Evolutionary conservation across 2,888 invertebrate genomes (phyloP).

Genomic region (Lithophane socia): DNA sequence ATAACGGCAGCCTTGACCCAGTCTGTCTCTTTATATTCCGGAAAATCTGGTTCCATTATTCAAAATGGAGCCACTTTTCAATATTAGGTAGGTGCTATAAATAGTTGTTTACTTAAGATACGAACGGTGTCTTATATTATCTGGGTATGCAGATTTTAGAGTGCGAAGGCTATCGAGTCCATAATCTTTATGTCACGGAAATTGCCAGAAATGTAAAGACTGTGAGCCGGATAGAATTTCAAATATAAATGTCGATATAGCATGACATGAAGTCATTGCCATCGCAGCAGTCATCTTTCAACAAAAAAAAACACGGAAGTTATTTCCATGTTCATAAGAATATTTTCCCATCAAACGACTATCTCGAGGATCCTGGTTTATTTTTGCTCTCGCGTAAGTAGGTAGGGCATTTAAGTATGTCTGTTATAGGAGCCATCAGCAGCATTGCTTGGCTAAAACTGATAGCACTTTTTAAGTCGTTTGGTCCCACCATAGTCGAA

Average conservation of each 20-base stretch:
- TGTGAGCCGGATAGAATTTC: conserved; percentile 35
- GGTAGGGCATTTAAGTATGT: conserved; percentile 5
- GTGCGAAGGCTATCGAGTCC: conserved; percentile 60
- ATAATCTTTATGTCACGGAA: conserved; percentile 56
- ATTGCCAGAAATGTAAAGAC: conserved; percentile 47
- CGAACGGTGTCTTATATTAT: conserved; percentile 49
- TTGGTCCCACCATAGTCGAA: conserved; percentile 4
- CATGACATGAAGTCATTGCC: conserved; percentile 21
- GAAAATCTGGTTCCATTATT: conserved; percentile 63
- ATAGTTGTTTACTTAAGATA: conserved; percentile 58
- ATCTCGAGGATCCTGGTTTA: not conserved
- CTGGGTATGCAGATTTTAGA: conserved; percentile 54
- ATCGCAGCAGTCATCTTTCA: not conserved
- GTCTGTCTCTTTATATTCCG: conserved; percentile 47
- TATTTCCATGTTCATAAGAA: conserved; percentile 10
- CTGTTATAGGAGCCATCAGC: conserved; percentile 2
- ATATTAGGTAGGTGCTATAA: conserved; percentile 51
- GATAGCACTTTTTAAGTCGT: conserved; percentile 22
- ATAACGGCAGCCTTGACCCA: conserved; percentile 63
- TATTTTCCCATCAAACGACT: conserved; percentile 40
- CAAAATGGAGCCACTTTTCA: conserved; percentile 60
- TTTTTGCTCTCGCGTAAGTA: not conserved
- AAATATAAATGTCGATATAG: conserved; percentile 50
- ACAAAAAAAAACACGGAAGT: conserved; percentile 2
- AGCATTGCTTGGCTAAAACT: conserved; percentile 13